Conservation (phyloP, 2,797 vertebrate species). For the Rhabdophis nuchalis region DNA sequence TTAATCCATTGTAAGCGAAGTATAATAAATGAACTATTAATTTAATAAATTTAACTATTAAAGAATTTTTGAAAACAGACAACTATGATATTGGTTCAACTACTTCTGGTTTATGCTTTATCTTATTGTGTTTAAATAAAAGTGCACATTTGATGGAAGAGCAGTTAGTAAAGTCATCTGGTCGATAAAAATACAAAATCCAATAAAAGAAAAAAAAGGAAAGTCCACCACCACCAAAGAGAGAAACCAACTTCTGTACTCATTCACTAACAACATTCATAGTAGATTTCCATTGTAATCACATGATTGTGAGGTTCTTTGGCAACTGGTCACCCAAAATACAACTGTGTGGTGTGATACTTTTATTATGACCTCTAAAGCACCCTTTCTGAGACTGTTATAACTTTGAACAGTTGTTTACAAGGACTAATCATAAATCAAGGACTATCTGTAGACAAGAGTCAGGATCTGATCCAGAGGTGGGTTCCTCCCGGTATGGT, state of each 20-base stretch:
- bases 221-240: not conserved
- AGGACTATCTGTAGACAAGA: not conserved
- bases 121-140: not conserved
- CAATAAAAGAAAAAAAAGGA: not conserved
- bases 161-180: not conserved
- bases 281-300: not conserved
- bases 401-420: not conserved
- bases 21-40: not conserved
- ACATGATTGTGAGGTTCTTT: not conserved
- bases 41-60: not conserved
- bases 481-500: too few relatives aligned
- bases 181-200: not conserved
- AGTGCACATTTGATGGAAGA: not conserved
- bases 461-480: not conserved
- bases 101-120: not conserved
- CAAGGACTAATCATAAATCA: not conserved
- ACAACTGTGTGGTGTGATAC: not conserved
- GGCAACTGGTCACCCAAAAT: not conserved
- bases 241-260: not conserved
- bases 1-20: not conserved
- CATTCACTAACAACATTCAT: not conserved
- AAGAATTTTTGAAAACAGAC: not conserved
- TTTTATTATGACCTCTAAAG: not conserved
- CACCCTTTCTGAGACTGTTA: not conserved
- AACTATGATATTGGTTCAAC: not conserved